Percentiles rank a stretch among this genome's conserved stretches.
Evolutionary conservation across 2,113 vertebrate species (phyloP).

Genomic region (Urocitellus parryii): DNA sequence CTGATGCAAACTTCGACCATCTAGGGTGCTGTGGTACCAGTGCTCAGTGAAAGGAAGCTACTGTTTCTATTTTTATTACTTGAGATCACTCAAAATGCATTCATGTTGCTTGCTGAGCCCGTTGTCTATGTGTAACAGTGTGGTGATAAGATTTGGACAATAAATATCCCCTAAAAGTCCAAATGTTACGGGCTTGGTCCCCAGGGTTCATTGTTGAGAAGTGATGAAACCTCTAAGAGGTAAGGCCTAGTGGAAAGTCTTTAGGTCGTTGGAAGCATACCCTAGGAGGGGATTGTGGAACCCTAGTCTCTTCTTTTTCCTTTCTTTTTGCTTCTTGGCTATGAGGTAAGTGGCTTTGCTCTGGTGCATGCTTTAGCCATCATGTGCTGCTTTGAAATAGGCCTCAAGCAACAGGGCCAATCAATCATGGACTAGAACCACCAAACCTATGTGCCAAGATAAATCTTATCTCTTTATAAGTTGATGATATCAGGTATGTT

Average conservation of each 20-base stretch:
- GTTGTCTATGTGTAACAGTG: not conserved
- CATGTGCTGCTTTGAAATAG: not conserved
- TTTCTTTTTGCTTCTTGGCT: not conserved
- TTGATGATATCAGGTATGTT: not conserved
- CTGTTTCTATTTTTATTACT: not conserved
- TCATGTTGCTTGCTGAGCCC: not conserved
- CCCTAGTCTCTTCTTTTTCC: not conserved
- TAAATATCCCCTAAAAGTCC: not conserved
- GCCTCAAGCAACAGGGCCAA: not conserved
- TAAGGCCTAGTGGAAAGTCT: not conserved
- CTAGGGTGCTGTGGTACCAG: not conserved
- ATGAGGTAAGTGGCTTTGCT: not conserved
- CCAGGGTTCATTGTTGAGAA: not conserved
- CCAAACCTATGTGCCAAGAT: not conserved
- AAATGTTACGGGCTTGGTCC: not conserved
- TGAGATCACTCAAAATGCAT: not conserved
- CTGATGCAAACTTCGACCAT: not conserved
- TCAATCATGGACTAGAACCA: not conserved
- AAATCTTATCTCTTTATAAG: not conserved
- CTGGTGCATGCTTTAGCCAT: not conserved
- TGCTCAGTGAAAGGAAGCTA: not conserved
- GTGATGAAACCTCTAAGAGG: not conserved
- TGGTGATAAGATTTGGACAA: not conserved
- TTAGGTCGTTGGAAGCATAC: not conserved
- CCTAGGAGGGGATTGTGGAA: not conserved